phyloP scores from a whole-genome alignment of 2,888 invertebrate species.

The Eristalis pertinax region DNA sequence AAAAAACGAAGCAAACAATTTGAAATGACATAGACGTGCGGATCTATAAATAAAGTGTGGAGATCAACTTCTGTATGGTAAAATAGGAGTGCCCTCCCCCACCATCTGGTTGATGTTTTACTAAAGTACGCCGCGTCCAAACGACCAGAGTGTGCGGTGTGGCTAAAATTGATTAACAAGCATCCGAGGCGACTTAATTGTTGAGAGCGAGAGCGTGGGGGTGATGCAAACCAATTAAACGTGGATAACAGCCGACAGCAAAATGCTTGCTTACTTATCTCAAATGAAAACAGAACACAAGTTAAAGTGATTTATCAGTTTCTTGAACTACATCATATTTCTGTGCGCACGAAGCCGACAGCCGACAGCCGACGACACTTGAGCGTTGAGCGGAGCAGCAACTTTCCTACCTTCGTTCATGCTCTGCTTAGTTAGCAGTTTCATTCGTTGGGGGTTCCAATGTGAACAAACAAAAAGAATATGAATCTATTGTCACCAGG shows the following conservation, averaged over 20 bases:
- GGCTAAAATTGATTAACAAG: constrained; percentile 30
- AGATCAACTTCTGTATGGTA: constrained; percentile 51
- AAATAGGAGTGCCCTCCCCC: constrained; percentile 58
- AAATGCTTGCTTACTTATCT: constrained; percentile 51
- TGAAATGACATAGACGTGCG: constrained; percentile 53
- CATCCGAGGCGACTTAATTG: constrained; percentile 19
- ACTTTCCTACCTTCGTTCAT: constrained; percentile 52
- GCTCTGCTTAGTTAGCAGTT: constrained; percentile 64
- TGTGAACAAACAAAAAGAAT: constrained; percentile 1
- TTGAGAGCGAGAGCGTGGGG: constrained; percentile 25
- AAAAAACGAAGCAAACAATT: constrained; percentile 56
- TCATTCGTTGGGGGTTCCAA: constrained; percentile 26
- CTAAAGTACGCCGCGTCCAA: neutral
- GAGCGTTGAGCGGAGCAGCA: neutral
- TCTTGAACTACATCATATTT: constrained; percentile 43
- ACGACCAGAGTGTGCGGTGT: constrained; percentile 10
- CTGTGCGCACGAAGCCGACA: constrained; percentile 16
- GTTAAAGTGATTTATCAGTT: constrained; percentile 52
- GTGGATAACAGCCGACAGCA: constrained; percentile 52
- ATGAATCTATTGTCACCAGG: constrained; percentile 17
- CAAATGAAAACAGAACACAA: constrained; percentile 34
- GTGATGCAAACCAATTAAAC: constrained; percentile 44
- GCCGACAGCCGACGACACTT: constrained; percentile 22
- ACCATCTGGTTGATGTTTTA: constrained; percentile 30
- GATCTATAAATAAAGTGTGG: constrained; percentile 65